Percentiles rank a stretch among this genome's conserved stretches.
These are phyloP conservation scores for Penaeus vannamei DNA, from an alignment of 1,140 invertebrate genomes.

Conservation along the genomic window DNA sequence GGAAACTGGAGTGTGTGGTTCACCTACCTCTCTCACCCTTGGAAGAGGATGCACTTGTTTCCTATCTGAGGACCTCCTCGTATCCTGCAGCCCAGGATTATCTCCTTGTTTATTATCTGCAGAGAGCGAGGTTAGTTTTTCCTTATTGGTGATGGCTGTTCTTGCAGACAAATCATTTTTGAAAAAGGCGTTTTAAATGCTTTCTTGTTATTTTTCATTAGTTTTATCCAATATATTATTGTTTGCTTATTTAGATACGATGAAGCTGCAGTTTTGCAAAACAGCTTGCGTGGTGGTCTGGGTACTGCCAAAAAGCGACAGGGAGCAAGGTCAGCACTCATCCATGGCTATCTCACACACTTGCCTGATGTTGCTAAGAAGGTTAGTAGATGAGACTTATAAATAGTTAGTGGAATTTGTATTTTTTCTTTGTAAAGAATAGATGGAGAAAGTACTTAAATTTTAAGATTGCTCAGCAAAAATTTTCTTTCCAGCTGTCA, in stretches of 20 bases:
- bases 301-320: slow-evolving; percentile 68
- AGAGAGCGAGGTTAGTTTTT: slow-evolving; percentile 70
- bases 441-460: background rate
- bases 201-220: background rate
- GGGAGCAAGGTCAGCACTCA: slow-evolving; percentile 71
- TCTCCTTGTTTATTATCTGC: slow-evolving; percentile 74
- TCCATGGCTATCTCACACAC: slow-evolving; percentile 71
- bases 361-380: slow-evolving; percentile 68
- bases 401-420: background rate
- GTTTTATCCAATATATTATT: slow-evolving; percentile 70
- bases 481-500: slow-evolving; percentile 33
- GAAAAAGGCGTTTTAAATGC: too few species aligned
- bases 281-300: slow-evolving; percentile 36
- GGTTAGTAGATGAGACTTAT: slow-evolving; percentile 25
- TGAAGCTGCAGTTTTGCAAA: slow-evolving; percentile 57
- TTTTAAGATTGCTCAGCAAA: background rate
- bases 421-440: background rate
- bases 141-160: background rate
- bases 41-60: slow-evolving; percentile 76
- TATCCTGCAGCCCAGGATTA: slow-evolving; percentile 73
- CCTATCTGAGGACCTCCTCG: slow-evolving; percentile 74
- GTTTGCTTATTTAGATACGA: slow-evolving; percentile 71
- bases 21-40: slow-evolving; percentile 74
- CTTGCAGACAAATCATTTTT: background rate
- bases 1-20: slow-evolving; percentile 75